These are phyloP conservation scores for Archaeoteleia sp. DNA, from an alignment of 2,888 invertebrate species.

Conservation along the genomic window DNA sequence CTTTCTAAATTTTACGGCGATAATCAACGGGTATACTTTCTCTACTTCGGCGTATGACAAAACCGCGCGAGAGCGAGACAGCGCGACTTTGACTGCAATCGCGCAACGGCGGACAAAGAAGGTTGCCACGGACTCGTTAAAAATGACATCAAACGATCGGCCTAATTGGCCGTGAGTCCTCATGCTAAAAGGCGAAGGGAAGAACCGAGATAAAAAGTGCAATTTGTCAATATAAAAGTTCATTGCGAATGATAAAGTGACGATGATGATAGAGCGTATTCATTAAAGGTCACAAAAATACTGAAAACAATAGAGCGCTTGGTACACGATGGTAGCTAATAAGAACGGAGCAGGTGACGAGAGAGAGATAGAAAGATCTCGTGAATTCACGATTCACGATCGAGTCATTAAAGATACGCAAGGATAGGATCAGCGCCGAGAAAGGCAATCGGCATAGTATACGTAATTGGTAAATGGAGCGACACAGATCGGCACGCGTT, in stretches of 20 bases:
- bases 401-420: slow-evolving; percentile 56
- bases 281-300: slow-evolving; percentile 25
- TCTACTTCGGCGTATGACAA: slow-evolving; percentile 39
- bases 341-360: no score
- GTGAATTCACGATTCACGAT: slow-evolving; percentile 56
- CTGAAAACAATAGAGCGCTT: no score
- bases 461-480: slow-evolving; percentile 61
- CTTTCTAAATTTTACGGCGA: slow-evolving; percentile 70
- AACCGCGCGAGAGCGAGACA: slow-evolving; percentile 11
- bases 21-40: slow-evolving; percentile 60
- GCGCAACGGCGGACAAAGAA: slow-evolving; percentile 14
- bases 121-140: slow-evolving; percentile 36
- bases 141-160: slow-evolving; percentile 47
- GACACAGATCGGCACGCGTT: slow-evolving; percentile 42
- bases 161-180: slow-evolving; percentile 44
- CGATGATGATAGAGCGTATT: background rate
- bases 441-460: slow-evolving; percentile 56
- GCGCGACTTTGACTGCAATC: background rate
- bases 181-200: slow-evolving; percentile 25
- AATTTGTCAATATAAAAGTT: slow-evolving; percentile 34
- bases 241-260: slow-evolving; percentile 35
- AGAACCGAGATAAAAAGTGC: slow-evolving; percentile 28
- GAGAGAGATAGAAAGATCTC: slow-evolving; percentile 28
- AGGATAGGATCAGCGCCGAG: slow-evolving; percentile 47
- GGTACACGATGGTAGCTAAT: no score